Percentiles rank a stretch among this genome's conserved stretches.
These are phyloP conservation scores for Drosophila bocki DNA, from an alignment of 1,140 invertebrate species.

Conservation along the genomic window DNA sequence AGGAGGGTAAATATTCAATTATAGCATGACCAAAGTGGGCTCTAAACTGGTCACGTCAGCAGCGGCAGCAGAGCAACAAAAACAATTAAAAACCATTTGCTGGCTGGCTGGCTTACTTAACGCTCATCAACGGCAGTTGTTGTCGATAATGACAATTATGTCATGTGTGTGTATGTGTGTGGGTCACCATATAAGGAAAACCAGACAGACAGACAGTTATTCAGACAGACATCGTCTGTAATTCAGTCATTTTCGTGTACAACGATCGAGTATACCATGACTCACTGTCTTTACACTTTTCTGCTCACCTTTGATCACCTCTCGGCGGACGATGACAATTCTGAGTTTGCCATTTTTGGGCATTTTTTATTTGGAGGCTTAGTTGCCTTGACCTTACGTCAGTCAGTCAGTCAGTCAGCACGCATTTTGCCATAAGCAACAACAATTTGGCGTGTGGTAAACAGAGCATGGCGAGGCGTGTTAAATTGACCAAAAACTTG, in stretches of 20 bases:
- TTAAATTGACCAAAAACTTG: slow-evolving; percentile 62
- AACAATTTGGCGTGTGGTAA: slow-evolving; percentile 29
- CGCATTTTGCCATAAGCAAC: slow-evolving; percentile 22
- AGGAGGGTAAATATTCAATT: slow-evolving; percentile 34
- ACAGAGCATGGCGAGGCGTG: slow-evolving; percentile 48
- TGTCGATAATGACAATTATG: slow-evolving; percentile 63
- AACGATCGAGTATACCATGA: slow-evolving; percentile 4
- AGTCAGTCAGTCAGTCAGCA: slow-evolving; percentile 14
- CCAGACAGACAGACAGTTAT: slow-evolving; percentile 12
- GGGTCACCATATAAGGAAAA: slow-evolving; percentile 30
- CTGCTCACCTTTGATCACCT: slow-evolving; percentile 9
- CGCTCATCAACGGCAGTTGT: slow-evolving; percentile 51
- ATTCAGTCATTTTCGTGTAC: slow-evolving; percentile 22
- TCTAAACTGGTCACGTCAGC: slow-evolving; percentile 55
- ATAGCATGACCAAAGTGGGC: slow-evolving; percentile 50
- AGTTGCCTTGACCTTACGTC: slow-evolving; percentile 57
- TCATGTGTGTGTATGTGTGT: slow-evolving; percentile 39
- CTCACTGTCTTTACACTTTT: neutral
- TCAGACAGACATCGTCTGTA: slow-evolving; percentile 20
- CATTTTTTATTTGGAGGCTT: slow-evolving; percentile 16
- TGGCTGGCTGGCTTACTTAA: slow-evolving; percentile 49
- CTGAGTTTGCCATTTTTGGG: slow-evolving; percentile 33
- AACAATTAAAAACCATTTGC: slow-evolving; percentile 57
- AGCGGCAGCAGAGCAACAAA: neutral
- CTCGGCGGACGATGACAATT: slow-evolving; percentile 29